Evolutionary conservation across 2,113 vertebrate genomes (phyloP).

Genomic region (Gavia stellata): DNA sequence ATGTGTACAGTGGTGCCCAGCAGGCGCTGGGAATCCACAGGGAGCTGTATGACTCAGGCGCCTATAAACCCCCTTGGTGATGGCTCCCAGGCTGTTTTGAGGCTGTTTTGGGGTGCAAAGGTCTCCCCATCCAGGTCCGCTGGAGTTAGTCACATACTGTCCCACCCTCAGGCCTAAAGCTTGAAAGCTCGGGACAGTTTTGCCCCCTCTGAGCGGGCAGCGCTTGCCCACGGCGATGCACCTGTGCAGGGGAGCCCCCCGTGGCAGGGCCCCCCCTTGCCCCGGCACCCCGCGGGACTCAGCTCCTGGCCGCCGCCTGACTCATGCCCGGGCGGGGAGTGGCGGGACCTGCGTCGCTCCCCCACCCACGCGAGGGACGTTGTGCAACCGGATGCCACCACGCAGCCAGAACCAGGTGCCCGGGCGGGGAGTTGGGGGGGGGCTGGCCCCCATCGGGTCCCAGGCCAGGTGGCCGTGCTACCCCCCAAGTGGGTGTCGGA

Average conservation of each 20-base stretch:
- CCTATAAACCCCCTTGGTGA: neutral
- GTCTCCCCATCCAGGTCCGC: neutral
- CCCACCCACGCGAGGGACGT: slow-evolving; percentile 16
- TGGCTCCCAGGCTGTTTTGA: neutral
- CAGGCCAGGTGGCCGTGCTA: neutral
- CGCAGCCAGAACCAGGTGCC: accelerated
- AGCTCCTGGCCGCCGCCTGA: neutral
- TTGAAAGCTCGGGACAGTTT: neutral
- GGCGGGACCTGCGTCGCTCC: neutral
- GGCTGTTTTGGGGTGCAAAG: neutral
- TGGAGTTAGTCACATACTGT: neutral
- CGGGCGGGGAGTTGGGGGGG: neutral
- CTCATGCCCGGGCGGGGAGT: slow-evolving; percentile 28
- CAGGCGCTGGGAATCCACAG: neutral
- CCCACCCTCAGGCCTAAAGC: neutral
- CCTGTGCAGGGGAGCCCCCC: neutral
- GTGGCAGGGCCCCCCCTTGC: neutral
- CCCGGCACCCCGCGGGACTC: neutral
- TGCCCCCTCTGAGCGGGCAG: neutral
- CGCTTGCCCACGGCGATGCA: neutral
- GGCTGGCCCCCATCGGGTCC: neutral
- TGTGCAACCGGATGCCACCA: neutral
- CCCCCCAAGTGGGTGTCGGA: accelerated
- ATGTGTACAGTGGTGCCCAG: accelerated
- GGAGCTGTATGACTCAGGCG: neutral